Evolutionary conservation across 2,888 invertebrate species (phyloP), one percentile per base, ranked within the genome.

Genomic region (Poecilobothrus nobilitatus): DNA sequence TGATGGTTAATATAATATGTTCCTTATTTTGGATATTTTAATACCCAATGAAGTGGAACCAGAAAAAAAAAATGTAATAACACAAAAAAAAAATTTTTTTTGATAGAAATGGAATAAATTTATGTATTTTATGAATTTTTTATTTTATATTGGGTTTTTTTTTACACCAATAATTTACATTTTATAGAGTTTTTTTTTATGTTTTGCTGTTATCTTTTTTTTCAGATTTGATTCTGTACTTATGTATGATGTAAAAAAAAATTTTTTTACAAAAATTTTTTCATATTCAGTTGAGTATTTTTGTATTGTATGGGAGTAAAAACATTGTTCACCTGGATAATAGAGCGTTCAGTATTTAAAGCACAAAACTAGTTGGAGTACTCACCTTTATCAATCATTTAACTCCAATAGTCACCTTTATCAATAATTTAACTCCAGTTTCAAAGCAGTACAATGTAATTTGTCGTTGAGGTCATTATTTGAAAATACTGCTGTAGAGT

Each of bases 111-210:
- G 41, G 41, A 41, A 41, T 41, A 41, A 41, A 41, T 41, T 41
- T 53, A 15, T 53, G 6, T 6, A 4, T 53, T 53, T 53, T 53
- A 18, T 53, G 53, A 53, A 53, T 53, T 53, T 53, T 53, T 53
- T 6, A 53, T 18, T 37, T 37, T 37, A 8, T 37, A 10, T 37
- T 12, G 1, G 37, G 27, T 2, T 2, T 27, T 27, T 53, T 53
- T 53, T 53, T 53, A 53, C 15, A n/a, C 53, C 53, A 53, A 53
- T 53, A 53, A 53, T 53, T 53, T 53, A 53, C 53, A 53, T 53
- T 53, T 53, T 18, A 53, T 53, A n/a, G 15, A 53, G 18, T 53
- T 53, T 53, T 18, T 53, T 15, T 53, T 53, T 53, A 18, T 53
- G 9, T 18, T 53, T 53, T 12, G 53, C 2, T 53, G 9, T 53